phyloP scores from a whole-genome alignment of 2,797 vertebrate species.

The Corythornis leucogaster region DNA sequence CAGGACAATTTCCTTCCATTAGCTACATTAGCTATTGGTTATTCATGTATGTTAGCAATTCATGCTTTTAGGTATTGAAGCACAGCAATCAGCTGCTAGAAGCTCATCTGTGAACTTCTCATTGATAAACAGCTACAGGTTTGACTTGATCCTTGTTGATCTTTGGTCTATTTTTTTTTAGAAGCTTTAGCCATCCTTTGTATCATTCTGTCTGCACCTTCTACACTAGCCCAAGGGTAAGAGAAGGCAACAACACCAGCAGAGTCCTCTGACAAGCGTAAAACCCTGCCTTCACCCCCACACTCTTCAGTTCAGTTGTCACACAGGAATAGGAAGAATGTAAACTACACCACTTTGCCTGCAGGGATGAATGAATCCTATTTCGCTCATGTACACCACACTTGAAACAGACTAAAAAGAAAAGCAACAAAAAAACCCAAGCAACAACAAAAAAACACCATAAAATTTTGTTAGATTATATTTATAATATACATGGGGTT shows the following conservation, averaged over 20 bases:
- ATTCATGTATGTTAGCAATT: not conserved
- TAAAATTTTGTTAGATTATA: not conserved
- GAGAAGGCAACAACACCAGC: not conserved
- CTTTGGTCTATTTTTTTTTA: not conserved
- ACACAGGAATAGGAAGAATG: not conserved
- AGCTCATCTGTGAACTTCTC: not conserved
- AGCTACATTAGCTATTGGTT: not conserved
- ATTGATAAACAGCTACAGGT: not conserved
- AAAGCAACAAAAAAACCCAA: not conserved
- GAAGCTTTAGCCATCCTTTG: not conserved
- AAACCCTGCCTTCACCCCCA: not conserved
- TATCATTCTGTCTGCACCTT: not conserved
- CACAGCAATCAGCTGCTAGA: not conserved
- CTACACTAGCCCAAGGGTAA: not conserved
- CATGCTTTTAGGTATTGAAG: not conserved
- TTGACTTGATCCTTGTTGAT: not conserved
- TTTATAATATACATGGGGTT: fast-evolving
- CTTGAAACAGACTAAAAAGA: not conserved
- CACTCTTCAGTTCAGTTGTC: not conserved
- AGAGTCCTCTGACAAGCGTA: not conserved
- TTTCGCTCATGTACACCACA: not conserved
- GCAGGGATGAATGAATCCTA: not conserved
- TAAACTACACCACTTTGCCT: not conserved
- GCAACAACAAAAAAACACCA: not conserved
- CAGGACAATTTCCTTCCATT: not conserved